These are phyloP conservation scores for Drosophila sordidapex DNA, from an alignment of 2,888 invertebrate species.

Conservation along the genomic window DNA sequence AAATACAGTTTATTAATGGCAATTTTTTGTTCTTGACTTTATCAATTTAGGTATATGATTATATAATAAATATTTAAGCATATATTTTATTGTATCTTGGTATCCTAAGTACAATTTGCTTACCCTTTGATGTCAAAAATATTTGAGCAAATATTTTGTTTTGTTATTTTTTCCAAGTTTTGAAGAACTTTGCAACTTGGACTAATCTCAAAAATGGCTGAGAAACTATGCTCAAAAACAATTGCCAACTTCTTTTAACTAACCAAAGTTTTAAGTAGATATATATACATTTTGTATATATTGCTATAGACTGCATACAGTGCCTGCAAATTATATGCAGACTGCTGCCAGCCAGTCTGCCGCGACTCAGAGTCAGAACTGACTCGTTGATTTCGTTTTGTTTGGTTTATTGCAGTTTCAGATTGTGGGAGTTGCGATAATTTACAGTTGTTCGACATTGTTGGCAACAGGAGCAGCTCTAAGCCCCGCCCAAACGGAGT, in stretches of 20 bases:
- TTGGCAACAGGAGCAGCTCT: conserved; percentile 2
- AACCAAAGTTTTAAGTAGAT: neutral
- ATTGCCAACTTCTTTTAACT: neutral
- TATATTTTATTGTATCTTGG: neutral
- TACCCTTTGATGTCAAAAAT: neutral
- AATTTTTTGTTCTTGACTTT: neutral
- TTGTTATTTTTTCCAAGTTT: neutral
- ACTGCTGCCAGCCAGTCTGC: conserved; percentile 58
- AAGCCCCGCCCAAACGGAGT: neutral
- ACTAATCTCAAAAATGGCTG: neutral
- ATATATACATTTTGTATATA: neutral
- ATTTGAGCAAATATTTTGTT: neutral
- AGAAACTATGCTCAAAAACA: neutral
- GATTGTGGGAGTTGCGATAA: conserved; percentile 25
- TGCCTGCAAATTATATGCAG: neutral
- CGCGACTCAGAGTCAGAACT: conserved; percentile 38
- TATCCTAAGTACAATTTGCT: neutral
- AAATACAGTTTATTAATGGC: neutral
- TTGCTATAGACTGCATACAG: neutral
- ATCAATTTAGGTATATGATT: neutral
- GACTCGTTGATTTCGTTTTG: conserved; percentile 39
- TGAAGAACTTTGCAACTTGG: neutral
- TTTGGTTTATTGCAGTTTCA: conserved; percentile 56
- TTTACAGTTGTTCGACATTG: conserved; percentile 40
- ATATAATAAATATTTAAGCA: neutral